Conservation (phyloP, 1,140 invertebrate genomes). For the Mizuhopecten yessoensis region DNA sequence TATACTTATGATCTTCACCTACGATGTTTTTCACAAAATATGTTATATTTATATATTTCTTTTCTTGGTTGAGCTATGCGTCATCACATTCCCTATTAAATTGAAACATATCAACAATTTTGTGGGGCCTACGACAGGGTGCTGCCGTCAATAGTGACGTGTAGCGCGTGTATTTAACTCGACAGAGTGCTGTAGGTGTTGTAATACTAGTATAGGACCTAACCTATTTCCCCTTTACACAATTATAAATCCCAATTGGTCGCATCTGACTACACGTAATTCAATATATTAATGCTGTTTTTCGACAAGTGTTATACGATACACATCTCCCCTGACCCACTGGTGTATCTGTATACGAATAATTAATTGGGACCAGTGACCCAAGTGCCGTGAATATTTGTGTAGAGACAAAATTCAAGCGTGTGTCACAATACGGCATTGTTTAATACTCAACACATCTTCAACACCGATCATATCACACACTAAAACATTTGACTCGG, state of each 20-base stretch:
- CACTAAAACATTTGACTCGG: not conserved
- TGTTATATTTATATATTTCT: no score
- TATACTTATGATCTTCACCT: no score
- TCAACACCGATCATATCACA: not conserved
- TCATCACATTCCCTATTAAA: no score
- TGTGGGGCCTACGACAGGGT: no score
- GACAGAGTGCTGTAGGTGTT: no score
- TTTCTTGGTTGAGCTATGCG: no score
- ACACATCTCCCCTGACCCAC: not conserved
- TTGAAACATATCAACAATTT: no score
- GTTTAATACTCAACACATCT: conserved; percentile 22
- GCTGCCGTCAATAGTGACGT: no score
- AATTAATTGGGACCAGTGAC: not conserved
- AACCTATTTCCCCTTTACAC: no score
- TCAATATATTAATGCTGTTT: not conserved
- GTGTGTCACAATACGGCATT: not conserved
- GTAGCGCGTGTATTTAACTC: no score
- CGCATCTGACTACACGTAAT: conserved; percentile 6
- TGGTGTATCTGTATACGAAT: not conserved
- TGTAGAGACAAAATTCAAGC: not conserved
- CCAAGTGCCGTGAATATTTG: not conserved
- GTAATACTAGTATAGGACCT: no score
- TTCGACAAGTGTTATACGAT: not conserved
- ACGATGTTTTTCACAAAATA: no score
- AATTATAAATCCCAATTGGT: not conserved